Evolutionary conservation across 2,888 invertebrate genomes (phyloP), one percentile per base, ranked within the genome.

Genomic region (Scelioninae gen. 2): DNA sequence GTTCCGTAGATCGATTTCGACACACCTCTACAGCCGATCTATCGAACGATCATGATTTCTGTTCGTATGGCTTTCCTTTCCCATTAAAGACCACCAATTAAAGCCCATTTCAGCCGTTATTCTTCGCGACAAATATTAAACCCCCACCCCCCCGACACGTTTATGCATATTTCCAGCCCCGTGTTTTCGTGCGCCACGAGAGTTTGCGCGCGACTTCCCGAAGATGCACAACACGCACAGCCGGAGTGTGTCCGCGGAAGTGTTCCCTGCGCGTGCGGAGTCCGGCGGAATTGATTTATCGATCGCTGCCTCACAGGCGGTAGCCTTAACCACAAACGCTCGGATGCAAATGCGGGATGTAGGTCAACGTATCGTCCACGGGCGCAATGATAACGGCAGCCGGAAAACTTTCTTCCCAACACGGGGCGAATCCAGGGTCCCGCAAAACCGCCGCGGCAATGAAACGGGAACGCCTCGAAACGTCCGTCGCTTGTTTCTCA

Each of bases 201-300:
- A 46, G 35, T 48, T 9, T 22, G 57, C 31, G 48, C 48, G 37
- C 22, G 37, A 58, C 33, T 50, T 33, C 2, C 15, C 9, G 5
- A 68, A 52, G 67, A 68, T 68, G 50, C 28, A 11, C 33, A 11
- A 9, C 41, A 16, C 25, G 19, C 28, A 11, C 33, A 11, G 9
- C 41, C 13, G 16, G 19, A 46, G 25, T 33, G 15, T 35, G 16
- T 52, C 45, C 18, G 31, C 31, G 60, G 43, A 60, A 52, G 31
- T 48, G 50, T 67, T 48, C 48, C 48, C 61, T 63, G 80, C 79
- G 81, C 78, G 79, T 81, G 81, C 80, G 78, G 76, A 72, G 73
- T 81, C 68, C 77, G 57, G 18, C 58, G 64, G 75, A 76, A 81
- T 79, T 78, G 80, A 81, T 81, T 81, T 81, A 81, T 81, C 80